Evolutionary conservation across 1,140 invertebrate genomes (phyloP).

Genomic region (Anadara kagoshimensis): DNA sequence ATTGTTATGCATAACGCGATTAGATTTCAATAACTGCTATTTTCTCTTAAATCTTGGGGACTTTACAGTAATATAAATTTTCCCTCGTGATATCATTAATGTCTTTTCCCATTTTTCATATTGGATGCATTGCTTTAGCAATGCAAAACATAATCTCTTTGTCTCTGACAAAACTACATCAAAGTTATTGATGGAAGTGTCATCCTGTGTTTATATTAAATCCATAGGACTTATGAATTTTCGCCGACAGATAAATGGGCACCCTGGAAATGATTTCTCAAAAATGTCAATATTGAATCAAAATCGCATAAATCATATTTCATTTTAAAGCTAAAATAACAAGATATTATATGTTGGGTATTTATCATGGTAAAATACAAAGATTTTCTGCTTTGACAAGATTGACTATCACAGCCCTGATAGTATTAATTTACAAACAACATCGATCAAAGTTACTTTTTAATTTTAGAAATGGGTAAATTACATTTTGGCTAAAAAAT

Average conservation of each 20-base stretch:
- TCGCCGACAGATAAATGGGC: slow-evolving; percentile 26
- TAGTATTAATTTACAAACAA: neutral
- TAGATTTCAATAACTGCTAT: no score
- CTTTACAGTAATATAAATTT: no score
- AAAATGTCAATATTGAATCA: slow-evolving; percentile 23
- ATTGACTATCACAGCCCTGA: neutral
- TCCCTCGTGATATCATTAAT: no score
- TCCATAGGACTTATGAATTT: slow-evolving; percentile 24
- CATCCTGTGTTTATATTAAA: slow-evolving; percentile 22
- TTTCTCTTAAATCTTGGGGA: no score
- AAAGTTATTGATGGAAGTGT: slow-evolving; percentile 25
- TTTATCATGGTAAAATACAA: slow-evolving; percentile 22
- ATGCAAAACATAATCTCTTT: no score
- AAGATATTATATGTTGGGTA: slow-evolving; percentile 23
- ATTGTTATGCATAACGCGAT: no score
- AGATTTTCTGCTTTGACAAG: slow-evolving; percentile 22
- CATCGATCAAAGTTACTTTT: no score
- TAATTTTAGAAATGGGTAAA: no score
- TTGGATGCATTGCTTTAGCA: no score
- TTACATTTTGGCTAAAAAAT: no score
- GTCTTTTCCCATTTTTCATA: no score
- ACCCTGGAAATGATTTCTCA: slow-evolving; percentile 18
- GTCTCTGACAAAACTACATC: neutral
- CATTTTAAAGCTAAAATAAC: slow-evolving; percentile 21
- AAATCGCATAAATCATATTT: slow-evolving; percentile 23